Conservation (phyloP, 2,113 vertebrate genomes). For the Lepus americanus region DNA sequence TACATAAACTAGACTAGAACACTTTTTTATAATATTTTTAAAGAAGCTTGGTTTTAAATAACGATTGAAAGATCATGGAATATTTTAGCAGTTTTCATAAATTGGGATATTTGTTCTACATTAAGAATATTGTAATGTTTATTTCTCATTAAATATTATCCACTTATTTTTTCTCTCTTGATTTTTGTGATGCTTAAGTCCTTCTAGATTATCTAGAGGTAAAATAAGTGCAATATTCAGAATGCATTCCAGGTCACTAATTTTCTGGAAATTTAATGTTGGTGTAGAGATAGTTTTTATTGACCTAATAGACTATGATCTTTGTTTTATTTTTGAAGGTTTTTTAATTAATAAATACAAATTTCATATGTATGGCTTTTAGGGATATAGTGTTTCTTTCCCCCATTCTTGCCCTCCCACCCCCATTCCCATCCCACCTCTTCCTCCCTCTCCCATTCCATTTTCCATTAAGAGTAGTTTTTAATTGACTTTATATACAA, state of each 20-base stretch:
- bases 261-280: constrained; percentile 50
- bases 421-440: too few species aligned
- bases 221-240: constrained; percentile 15
- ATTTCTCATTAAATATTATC: constrained; percentile 41
- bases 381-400: too few species aligned
- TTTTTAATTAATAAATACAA: too few species aligned
- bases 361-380: too few species aligned
- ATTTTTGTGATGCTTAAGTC: constrained; percentile 16
- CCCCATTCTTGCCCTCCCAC: too few species aligned
- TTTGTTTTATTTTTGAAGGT: too few species aligned
- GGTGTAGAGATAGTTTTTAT: background rate
- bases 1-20: background rate
- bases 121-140: constrained; percentile 5
- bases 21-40: constrained; percentile 45
- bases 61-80: constrained; percentile 33
- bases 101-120: constrained; percentile 57
- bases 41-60: constrained; percentile 49
- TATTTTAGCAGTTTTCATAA: constrained; percentile 56
- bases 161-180: background rate
- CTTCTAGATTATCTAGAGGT: constrained; percentile 9
- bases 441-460: too few species aligned
- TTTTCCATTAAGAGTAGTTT: too few species aligned
- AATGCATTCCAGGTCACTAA: background rate
- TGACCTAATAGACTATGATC: too few species aligned
- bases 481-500: too few species aligned